Evolutionary conservation across 92 coral and sea anemone genomes (phyloP).

Genomic region (Phenganax stokvisi): DNA sequence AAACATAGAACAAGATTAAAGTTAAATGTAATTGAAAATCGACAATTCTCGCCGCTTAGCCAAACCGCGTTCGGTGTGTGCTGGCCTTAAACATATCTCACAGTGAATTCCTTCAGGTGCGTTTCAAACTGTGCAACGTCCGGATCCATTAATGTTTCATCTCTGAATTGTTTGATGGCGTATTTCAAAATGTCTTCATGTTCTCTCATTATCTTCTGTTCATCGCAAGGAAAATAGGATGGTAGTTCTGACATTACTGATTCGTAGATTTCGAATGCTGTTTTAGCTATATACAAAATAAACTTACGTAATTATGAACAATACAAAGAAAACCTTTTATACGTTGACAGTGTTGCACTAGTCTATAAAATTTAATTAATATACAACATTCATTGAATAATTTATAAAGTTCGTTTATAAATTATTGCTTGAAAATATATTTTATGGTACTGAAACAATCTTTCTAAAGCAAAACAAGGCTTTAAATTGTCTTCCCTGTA

Average conservation of each 20-base stretch:
- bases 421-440: too few relatives aligned
- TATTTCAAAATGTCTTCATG: slow-evolving; percentile 5
- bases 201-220: slow-evolving; percentile 9
- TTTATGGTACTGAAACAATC: too few relatives aligned
- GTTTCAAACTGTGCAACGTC: slow-evolving; percentile 28
- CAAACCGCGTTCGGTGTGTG: too few relatives aligned
- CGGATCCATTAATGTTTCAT: slow-evolving; percentile 32
- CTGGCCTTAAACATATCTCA: background rate
- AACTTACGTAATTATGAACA: background rate
- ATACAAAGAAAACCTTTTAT: background rate
- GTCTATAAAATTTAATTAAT: too few relatives aligned
- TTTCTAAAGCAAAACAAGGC: too few relatives aligned
- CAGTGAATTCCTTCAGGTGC: slow-evolving; percentile 27
- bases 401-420: too few relatives aligned
- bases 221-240: slow-evolving; percentile 27
- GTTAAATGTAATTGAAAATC: too few relatives aligned
- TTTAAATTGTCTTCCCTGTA: too few relatives aligned
- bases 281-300: slow-evolving; percentile 6
- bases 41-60: too few relatives aligned
- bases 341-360: too few relatives aligned
- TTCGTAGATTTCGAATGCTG: slow-evolving; percentile 22
- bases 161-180: slow-evolving; percentile 27
- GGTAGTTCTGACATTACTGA: slow-evolving; percentile 17
- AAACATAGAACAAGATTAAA: too few relatives aligned
- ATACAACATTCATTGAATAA: too few relatives aligned